Conservation (phyloP, 2,113 vertebrate genomes). For the Lathamus discolor region DNA sequence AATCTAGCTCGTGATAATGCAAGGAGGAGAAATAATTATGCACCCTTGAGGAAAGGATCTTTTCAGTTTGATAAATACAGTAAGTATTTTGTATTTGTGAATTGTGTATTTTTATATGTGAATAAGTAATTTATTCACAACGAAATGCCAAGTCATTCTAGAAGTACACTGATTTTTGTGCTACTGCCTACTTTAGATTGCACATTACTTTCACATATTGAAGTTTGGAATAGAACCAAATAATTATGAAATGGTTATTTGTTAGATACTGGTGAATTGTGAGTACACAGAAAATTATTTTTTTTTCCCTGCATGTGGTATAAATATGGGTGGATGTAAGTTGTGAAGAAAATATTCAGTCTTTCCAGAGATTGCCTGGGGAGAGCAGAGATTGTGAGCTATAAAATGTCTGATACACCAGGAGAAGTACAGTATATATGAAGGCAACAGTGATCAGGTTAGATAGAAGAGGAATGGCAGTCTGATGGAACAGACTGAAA, state of each 20-base stretch:
- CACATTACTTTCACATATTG: background rate
- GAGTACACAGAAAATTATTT: background rate
- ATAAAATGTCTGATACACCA: background rate
- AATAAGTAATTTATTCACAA: background rate
- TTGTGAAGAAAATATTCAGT: background rate
- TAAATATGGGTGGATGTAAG: background rate
- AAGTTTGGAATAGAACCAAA: background rate
- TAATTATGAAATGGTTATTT: background rate
- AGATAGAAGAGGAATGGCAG: background rate
- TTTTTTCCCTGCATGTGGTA: background rate
- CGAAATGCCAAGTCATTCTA: constrained; percentile 18
- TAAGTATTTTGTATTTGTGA: background rate
- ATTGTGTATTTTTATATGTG: background rate
- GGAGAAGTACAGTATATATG: background rate
- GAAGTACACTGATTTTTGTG: background rate
- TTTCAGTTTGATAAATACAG: constrained; percentile 37
- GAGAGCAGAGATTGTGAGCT: background rate
- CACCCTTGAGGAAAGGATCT: background rate
- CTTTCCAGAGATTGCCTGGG: background rate
- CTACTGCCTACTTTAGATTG: background rate
- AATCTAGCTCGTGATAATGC: constrained; percentile 25
- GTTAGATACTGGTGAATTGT: background rate
- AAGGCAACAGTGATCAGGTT: background rate
- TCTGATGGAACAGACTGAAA: background rate
- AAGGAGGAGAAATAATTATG: constrained; percentile 25